Evolutionary conservation across 2,797 vertebrate genomes (phyloP).

Genomic region (Peromyscus aztecus): DNA sequence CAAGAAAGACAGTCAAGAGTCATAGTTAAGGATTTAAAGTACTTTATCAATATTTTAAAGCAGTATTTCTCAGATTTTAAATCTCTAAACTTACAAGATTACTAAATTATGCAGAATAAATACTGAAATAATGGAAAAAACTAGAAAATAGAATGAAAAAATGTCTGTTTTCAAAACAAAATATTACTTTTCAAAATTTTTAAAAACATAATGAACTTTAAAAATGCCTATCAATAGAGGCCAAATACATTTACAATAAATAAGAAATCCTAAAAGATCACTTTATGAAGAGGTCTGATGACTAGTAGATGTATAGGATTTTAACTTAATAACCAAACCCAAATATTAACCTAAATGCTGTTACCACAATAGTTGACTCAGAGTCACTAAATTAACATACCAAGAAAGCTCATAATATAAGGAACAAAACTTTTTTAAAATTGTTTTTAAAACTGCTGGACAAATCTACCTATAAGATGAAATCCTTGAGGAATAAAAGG

Average conservation of each 20-base stretch:
- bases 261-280: background rate
- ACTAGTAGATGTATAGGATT: background rate
- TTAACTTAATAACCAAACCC: background rate
- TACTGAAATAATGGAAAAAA: background rate
- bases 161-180: constrained; percentile 43
- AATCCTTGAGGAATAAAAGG: background rate
- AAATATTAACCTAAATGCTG: background rate
- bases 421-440: background rate
- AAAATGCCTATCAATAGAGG: background rate
- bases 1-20: background rate
- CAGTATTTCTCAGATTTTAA: background rate
- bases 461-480: constrained; percentile 4
- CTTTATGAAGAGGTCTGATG: background rate
- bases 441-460: background rate
- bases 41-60: constrained; percentile 1
- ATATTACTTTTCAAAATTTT: constrained; percentile 29
- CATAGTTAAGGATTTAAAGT: constrained; percentile 41
- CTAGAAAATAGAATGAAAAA: constrained; percentile 8
- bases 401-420: constrained; percentile 5
- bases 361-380: background rate
- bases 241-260: constrained; percentile 37
- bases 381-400: background rate
- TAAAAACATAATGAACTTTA: background rate
- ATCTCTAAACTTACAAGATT: constrained; percentile 41
- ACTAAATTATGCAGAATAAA: background rate